Evolutionary conservation across 2,797 vertebrate species (phyloP).

Genomic region (Paedocypris micromegethes): DNA sequence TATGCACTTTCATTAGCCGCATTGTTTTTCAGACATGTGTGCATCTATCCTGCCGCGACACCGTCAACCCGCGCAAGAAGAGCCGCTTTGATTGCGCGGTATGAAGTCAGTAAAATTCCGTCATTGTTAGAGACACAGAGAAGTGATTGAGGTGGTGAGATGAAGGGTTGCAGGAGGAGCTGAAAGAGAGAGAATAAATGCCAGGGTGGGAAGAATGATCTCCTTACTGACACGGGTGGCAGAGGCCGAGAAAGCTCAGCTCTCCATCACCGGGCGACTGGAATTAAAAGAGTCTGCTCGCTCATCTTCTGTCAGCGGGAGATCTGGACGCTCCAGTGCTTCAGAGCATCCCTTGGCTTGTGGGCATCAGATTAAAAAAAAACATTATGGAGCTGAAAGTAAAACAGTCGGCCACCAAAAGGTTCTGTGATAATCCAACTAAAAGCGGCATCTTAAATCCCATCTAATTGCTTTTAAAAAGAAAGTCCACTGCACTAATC

Average conservation of each 20-base stretch:
- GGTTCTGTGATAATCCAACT: too few species aligned
- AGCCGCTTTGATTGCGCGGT: conserved; percentile 27
- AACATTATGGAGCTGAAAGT: neutral
- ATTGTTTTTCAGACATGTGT: conserved; percentile 26
- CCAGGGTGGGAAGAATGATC: conserved; percentile 3
- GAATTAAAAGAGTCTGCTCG: conserved; percentile 24
- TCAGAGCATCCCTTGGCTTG: conserved; percentile 14
- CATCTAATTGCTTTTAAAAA: too few species aligned
- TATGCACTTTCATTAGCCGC: conserved; percentile 34
- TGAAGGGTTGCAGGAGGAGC: conserved; percentile 20
- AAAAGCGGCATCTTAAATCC: too few species aligned
- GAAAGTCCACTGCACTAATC: too few species aligned
- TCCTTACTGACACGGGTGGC: neutral
- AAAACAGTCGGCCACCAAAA: too few species aligned
- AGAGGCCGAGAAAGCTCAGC: conserved; percentile 11
- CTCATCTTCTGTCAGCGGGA: conserved; percentile 23
- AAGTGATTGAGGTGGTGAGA: conserved; percentile 28
- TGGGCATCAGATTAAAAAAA: conserved; percentile 4
- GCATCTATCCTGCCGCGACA: conserved; percentile 1
- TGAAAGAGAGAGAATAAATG: conserved; percentile 11
- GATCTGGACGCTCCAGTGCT: conserved; percentile 17
- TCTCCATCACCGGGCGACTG: conserved; percentile 23
- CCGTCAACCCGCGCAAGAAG: conserved; percentile 16
- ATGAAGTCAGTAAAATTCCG: conserved; percentile 25
- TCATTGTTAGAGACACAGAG: conserved; percentile 25